Evolutionary conservation across 2,888 invertebrate species (phyloP), one percentile per base, ranked within the genome.

Genomic region (Beris morrisii): DNA sequence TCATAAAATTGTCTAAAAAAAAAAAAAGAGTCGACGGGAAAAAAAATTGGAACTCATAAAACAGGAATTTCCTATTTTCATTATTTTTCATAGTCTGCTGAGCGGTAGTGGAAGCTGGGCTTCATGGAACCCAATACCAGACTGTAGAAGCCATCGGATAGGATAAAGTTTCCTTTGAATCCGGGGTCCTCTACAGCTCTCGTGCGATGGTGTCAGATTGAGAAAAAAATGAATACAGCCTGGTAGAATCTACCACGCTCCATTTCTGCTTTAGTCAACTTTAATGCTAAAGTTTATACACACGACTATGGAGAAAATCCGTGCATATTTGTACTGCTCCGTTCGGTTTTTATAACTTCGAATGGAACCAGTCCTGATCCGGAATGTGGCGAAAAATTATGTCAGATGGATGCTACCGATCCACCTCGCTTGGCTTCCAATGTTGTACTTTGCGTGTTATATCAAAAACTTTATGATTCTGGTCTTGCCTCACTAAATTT

Each of bases 181-280:
- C 38, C 38, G 5, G 38, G 9, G 7, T 38, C 5, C 9, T 9
- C 38, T 38, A 7, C 38, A 9, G 38, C 9, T 5, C 38, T 38
- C 38, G 9, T 38, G 38, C 38, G 38, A 38, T 38, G 38, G 38
- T 38, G 38, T 38, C 38, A 38, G 38, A 38, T 38, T 38, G 38
- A 48, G 12, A 6, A 6, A 48, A 48, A 15, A 48, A 11, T 48
- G 48, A 44, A 48, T 15, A 48, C 15, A 13, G 48, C n/a, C n/a
- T 6, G 15, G n/a, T 6, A 48, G 48, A 48, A 48, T 13, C 2
- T 48, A 48, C 5, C 55, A 66, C 53, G 66, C 59, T 54, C 66
- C 66, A 66, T 66, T 66, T 59, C 58, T 66, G 46, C 66, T 50
- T 66, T 66, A 66, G 59, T 66, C 46, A 66, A 66, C 59, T 66